Base-by-base conservation (phyloP, 2,888 invertebrate genomes). In the Lithosia quadra region DNA sequence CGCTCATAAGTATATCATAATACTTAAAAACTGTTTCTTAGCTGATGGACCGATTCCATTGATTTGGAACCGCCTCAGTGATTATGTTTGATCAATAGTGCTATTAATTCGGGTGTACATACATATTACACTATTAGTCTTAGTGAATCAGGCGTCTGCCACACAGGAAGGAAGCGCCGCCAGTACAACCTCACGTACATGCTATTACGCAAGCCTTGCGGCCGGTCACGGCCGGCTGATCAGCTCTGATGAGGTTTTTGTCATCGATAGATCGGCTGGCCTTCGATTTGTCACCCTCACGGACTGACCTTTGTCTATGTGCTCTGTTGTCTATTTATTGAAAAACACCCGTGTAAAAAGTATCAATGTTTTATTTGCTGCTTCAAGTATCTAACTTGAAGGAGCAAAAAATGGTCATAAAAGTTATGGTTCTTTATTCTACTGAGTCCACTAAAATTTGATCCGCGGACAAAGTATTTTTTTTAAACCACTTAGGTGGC, bases 281-380 rank as follows among this genome's bases (percentile, higher is more conserved):
- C 77, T 79, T 79, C 75, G 67, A 75, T 75, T 79, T 24, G 63
- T 68, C 61, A 28, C 65, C 55, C 63, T 69, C 67, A 68, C 62
- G 60, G 18, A 21, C 36, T 28, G 61, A 67, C 68, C 68, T 72
- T 68, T 61, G 68, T 67, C 61, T 39, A 39, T 33, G 7, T 24
- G 62, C n/a, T 49, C 22, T 24, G 24, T 39, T 39, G 22, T 4
- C 3, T 49, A 22, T 34, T 22, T 18, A 3, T n/a, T 43, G 43
- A 39, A 18, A 43, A 43, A 18, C 0, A 18, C 3, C 18, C n/a
- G 49, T n/a, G 49, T 49, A 49, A 18, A 43, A 36, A 49, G 9
- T 18, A n/a, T 49, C 9, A n/a, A n/a, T 49, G 9, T 49, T 49
- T 49, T 49, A 49, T 55, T 55, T 22, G 22, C 55, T 22, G 10